Conservation (phyloP, 2,113 vertebrate species). For the Hippocampus zosterae region DNA sequence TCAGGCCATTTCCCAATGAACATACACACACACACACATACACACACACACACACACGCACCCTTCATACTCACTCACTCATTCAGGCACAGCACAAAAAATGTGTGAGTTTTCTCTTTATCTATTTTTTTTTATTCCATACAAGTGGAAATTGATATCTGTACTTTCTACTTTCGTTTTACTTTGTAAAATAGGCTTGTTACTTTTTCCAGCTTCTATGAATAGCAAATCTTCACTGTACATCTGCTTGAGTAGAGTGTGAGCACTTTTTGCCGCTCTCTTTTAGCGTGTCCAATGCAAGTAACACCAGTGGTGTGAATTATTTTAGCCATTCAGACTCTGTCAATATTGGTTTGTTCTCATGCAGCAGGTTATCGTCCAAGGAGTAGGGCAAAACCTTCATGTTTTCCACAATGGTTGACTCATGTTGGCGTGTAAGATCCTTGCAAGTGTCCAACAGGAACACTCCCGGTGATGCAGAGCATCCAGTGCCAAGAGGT, state of each 20-base stretch:
- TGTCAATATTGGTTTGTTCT: constrained; percentile 42
- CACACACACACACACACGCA: neutral
- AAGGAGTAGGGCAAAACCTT: constrained; percentile 1
- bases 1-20: constrained; percentile 56
- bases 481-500: constrained; percentile 40
- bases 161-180: neutral
- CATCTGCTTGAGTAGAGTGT: neutral
- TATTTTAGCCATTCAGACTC: constrained; percentile 16
- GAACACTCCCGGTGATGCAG: constrained; percentile 34
- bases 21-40: constrained; percentile 13
- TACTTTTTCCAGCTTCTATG: neutral
- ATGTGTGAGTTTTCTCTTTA: constrained; percentile 55
- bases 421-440: constrained; percentile 43
- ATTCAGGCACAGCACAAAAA: constrained; percentile 11
- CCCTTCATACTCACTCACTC: constrained; percentile 17
- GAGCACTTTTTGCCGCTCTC: neutral
- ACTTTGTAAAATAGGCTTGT: neutral
- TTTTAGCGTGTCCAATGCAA: neutral
- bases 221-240: neutral
- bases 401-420: constrained; percentile 50
- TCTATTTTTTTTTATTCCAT: neutral
- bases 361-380: constrained; percentile 6
- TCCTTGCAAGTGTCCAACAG: constrained; percentile 56
- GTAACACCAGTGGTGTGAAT: constrained; percentile 23
- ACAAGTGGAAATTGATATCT: neutral